Base-by-base conservation (phyloP, 2,888 invertebrate genomes). In the Allophyes oxyacanthae region DNA sequence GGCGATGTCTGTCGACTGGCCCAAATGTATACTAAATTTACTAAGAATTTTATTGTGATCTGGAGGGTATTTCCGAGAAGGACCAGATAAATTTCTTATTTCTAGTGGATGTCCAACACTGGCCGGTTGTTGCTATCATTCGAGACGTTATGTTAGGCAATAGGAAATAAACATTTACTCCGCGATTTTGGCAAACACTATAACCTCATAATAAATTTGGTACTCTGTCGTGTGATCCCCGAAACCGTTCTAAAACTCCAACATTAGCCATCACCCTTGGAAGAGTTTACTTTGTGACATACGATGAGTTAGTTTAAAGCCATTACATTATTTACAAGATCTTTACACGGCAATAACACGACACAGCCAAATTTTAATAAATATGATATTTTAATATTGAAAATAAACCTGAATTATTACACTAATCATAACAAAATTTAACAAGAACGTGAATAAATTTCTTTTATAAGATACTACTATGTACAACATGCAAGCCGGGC, bases 51-150 rank as follows among this genome's bases (percentile, higher is more conserved):
- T 88, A 91, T 89, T 90, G 88, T 90, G 87, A 80, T 84, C 75
- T 91, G 92, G 92, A 92, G 91, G 92, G 92, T 90, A 78, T 81
- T 82, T 85, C 86, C 84, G 84, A 88, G 88, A 81, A 88, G 90
- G 91, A 92, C 88, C 90, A 89, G 89, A 88, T 84, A 79, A 77
- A 83, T 83, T 75, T 75, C 91, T 91, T 92, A 91, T 79, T 82
- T 74, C 92, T 92, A 94, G 85, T 92, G 92, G 92, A 92, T 92
- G 90, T 88, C 85, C 83, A 85, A 85, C 84, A 90, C 89, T 92
- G 93, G 93, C 93, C 91, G 92, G 92, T 84, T 86, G 87, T 85
- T 83, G 86, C 88, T 86, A 86, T 85, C 77, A 83, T 83, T 82
- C 70, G 67, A 81, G 85, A 90, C 86, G 85, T 84, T 84, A 81